Percentiles rank a stretch among this genome's conserved stretches.
These are phyloP conservation scores for Acyrthosiphon pisum DNA, from an alignment of 1,140 invertebrate species.

Conservation along the genomic window DNA sequence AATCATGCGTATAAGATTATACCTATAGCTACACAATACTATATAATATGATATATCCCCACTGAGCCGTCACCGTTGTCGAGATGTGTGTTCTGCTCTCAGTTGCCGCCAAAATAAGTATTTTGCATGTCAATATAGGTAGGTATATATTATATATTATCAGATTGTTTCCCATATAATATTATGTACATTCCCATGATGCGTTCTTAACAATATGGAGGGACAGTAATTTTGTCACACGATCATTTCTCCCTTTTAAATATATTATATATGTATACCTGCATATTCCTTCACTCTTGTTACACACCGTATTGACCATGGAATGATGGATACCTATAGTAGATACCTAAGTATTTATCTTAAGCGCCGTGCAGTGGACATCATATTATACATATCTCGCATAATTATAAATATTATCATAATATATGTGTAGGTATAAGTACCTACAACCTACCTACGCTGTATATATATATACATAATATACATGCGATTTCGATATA, in stretches of 20 bases:
- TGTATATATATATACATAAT: too few species aligned
- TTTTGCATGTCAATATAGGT: background rate
- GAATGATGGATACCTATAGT: background rate
- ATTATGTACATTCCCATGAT: background rate
- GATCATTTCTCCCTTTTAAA: background rate
- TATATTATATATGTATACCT: background rate
- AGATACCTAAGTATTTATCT: background rate
- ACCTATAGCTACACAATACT: background rate
- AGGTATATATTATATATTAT: background rate
- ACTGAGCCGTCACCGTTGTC: background rate
- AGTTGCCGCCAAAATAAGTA: background rate
- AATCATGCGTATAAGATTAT: background rate
- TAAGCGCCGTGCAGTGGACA: background rate
- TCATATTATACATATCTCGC: background rate
- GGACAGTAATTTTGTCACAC: conserved; percentile 20
- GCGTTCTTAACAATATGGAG: background rate
- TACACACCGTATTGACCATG: background rate
- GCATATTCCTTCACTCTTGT: background rate
- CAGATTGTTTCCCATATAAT: background rate
- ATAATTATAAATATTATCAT: background rate
- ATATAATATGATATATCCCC: background rate
- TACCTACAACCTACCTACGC: background rate
- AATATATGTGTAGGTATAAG: too few species aligned
- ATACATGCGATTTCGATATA: background rate
- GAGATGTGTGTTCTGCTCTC: background rate